These are phyloP conservation scores for Mallateleia sp. DNA, from an alignment of 2,888 invertebrate genomes.

Conservation along the genomic window DNA sequence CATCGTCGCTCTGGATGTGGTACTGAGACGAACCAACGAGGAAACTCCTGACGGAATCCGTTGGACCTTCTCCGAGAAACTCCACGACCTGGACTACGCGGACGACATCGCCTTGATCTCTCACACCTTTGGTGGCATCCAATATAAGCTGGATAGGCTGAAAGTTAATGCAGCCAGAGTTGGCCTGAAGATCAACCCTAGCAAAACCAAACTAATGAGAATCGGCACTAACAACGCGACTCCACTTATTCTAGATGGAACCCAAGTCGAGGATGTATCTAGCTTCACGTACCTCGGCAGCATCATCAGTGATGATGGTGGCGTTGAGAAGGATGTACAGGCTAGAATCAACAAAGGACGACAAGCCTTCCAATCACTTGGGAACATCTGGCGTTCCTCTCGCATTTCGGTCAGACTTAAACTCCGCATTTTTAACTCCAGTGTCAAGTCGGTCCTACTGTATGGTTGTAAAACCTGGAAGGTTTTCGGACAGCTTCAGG, in stretches of 20 bases:
- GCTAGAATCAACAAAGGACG: background rate
- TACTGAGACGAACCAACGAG: background rate
- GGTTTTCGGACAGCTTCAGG: background rate
- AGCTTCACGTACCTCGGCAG: background rate
- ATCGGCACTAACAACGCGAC: background rate
- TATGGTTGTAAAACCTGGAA: constrained; percentile 16
- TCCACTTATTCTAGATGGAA: background rate
- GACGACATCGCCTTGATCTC: background rate
- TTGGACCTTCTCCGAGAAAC: background rate
- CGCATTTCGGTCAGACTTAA: background rate
- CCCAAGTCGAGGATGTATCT: background rate
- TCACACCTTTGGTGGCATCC: background rate
- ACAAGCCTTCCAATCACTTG: background rate
- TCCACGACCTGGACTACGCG: constrained; percentile 1
- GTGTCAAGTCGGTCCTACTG: constrained; percentile 2
- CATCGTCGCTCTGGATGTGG: background rate
- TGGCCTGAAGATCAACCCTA: background rate
- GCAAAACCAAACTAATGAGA: background rate
- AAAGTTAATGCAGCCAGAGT: constrained; percentile 4
- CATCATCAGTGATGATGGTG: background rate
- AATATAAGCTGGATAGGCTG: background rate
- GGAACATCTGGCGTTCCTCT: background rate
- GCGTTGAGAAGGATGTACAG: background rate
- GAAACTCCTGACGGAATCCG: background rate
- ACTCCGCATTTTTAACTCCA: background rate